Percentiles rank a stretch among this genome's conserved stretches.
Evolutionary conservation across 2,113 vertebrate species (phyloP).

Genomic region (Alectura lathami): DNA sequence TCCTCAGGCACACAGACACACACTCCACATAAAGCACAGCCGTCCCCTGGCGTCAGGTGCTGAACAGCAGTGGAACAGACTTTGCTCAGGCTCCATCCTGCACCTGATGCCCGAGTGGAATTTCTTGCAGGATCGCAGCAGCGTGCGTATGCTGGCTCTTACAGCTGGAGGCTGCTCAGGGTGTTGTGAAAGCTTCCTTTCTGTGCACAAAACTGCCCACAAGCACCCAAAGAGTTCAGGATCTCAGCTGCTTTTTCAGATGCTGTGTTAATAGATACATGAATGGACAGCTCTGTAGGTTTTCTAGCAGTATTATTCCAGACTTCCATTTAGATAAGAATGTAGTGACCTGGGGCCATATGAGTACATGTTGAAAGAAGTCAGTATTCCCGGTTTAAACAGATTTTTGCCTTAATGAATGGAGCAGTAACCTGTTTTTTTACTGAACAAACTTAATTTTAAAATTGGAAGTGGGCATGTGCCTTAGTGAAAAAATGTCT

Average conservation of each 20-base stretch:
- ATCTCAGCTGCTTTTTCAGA: not conserved
- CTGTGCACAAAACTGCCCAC: not conserved
- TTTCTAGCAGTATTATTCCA: not conserved
- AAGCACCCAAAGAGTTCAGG: not conserved
- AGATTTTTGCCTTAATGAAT: not conserved
- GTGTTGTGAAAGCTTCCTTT: too few relatives aligned
- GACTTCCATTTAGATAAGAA: not conserved
- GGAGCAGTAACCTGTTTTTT: not conserved
- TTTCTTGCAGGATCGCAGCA: not conserved
- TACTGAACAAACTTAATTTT: not conserved
- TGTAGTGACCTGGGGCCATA: not conserved
- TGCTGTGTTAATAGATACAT: not conserved
- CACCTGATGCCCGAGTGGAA: not conserved
- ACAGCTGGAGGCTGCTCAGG: not conserved
- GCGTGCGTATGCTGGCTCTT: not conserved
- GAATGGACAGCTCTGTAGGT: not conserved
- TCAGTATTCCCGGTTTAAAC: not conserved
- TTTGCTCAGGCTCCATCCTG: not conserved
- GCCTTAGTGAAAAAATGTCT: not conserved
- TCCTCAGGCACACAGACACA: rapidly evolving
- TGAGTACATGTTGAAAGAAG: not conserved
- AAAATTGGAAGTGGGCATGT: not conserved
- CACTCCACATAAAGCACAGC: not conserved
- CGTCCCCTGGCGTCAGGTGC: rapidly evolving
- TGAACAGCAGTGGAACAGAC: not conserved